A percentile compares a stretch with the other conserved stretches of the same genome.
These are phyloP conservation scores for Orussus abietinus DNA, from an alignment of 1,140 invertebrate genomes.

Conservation along the genomic window DNA sequence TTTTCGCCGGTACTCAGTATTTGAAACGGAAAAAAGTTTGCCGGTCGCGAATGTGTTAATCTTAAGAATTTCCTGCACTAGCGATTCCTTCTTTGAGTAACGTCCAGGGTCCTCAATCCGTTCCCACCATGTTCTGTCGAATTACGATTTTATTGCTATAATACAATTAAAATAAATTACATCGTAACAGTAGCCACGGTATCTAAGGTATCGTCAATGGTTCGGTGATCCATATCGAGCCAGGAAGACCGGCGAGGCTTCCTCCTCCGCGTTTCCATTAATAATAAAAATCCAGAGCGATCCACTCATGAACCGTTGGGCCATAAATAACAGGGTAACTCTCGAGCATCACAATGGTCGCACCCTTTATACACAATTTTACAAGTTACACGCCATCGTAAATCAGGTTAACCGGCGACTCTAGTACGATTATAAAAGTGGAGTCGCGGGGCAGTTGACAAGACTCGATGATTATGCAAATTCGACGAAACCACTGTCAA, in stretches of 20 bases:
- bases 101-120: too few relatives aligned
- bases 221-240: conserved; percentile 17
- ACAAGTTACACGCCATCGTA: conserved; percentile 16
- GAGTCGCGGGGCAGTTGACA: too few relatives aligned
- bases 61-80: not conserved
- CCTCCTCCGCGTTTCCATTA: conserved; percentile 5
- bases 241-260: conserved; percentile 14
- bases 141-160: conserved; percentile 36
- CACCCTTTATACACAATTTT: conserved; percentile 19
- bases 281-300: conserved; percentile 17
- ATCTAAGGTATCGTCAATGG: conserved; percentile 21
- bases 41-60: too few relatives aligned
- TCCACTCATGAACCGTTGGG: too few relatives aligned
- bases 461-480: too few relatives aligned
- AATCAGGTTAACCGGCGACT: too few relatives aligned
- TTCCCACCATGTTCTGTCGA: too few relatives aligned
- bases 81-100: too few relatives aligned
- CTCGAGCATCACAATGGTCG: conserved; percentile 11
- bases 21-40: too few relatives aligned
- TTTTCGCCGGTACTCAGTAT: not conserved
- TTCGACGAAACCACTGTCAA: too few relatives aligned
- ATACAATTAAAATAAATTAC: conserved; percentile 38
- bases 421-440: too few relatives aligned
- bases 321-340: too few relatives aligned
- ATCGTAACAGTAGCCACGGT: conserved; percentile 28